phyloP scores from a whole-genome alignment of 2,113 vertebrate genomes.

The Hippocampus comes region DNA sequence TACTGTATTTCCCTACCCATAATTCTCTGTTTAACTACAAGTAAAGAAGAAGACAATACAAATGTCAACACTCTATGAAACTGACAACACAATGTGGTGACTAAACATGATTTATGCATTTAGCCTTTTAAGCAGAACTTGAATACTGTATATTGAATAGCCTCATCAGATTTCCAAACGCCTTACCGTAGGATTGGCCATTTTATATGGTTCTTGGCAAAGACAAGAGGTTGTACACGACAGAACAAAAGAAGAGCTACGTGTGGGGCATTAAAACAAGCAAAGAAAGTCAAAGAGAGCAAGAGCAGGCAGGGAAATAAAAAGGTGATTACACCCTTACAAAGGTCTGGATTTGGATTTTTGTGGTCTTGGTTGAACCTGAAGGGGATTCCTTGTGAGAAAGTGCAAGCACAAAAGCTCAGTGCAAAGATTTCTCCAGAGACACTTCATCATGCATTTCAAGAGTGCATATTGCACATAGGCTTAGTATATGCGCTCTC shows the following conservation, averaged over 20 bases:
- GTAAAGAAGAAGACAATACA: background rate
- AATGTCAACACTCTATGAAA: background rate
- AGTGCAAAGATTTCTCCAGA: constrained; percentile 19
- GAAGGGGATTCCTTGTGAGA: constrained; percentile 30
- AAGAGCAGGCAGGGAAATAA: background rate
- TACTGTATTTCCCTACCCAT: too few relatives aligned
- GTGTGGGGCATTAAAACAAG: background rate
- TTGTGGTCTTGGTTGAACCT: constrained; percentile 36
- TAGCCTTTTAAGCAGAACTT: background rate
- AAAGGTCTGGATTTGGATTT: constrained; percentile 34
- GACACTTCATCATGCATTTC: constrained; percentile 20
- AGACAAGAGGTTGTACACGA: background rate
- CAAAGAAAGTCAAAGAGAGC: background rate
- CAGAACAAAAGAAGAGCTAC: background rate
- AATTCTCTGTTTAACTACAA: background rate
- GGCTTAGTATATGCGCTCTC: background rate
- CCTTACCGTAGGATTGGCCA: background rate
- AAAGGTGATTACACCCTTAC: constrained; percentile 13
- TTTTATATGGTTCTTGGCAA: background rate
- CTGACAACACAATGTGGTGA: background rate
- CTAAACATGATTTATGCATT: background rate
- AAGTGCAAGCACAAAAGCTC: constrained; percentile 22
- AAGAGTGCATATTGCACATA: constrained; percentile 22
- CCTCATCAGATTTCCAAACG: background rate
- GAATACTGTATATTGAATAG: background rate